Evolutionary conservation across 2,797 vertebrate genomes (phyloP), one percentile per base, ranked within the genome.

Genomic region (Thaleichthys pacificus): DNA sequence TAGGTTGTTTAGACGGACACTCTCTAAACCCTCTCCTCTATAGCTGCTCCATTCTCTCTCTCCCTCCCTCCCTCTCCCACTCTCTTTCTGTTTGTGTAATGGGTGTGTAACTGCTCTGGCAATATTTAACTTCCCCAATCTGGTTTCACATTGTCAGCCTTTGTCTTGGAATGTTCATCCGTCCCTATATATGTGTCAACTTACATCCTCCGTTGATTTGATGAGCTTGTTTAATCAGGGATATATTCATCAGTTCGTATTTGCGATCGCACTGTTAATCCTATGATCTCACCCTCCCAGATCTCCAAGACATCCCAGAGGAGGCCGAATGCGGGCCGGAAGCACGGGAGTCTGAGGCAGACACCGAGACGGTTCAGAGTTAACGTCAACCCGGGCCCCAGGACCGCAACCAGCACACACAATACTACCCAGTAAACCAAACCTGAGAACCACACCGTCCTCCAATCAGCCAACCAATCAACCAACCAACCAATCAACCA

Each of bases 241-340:
- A 51, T 17, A 0, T 42, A 12, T 49, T 2, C 38, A 24, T 8
- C 3, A 24, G 24, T 66, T 66, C 15, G 49, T 47, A 51, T 15
- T n/a, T 17, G 51, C 51, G 1, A 56, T n/a, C 51, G 4, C 51
- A 56, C 51, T 3, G 1, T 56, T n/a, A n/a, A 17, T 56, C 5
- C 4, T n/a, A 2, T n/a, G 17, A 19, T 56, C 51, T 11, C 51
- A 1, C 12, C 22, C 70, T 51, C 90, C 87, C 90, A 91, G 92
- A 96, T 89, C 93, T 98, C 86, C 96, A 98, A 88, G 96, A 97
- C 89, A 98, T 98, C 70, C 96, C 96, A 0, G 96, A 97, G 80
- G 96, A 98, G 85, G 95, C 84, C 0, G 96, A 98, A 87, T 94
- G 86, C 71, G 89, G 90, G 19, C 87, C 92, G 0, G 94, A 95